Percentiles rank a stretch among this genome's conserved stretches.
phyloP scores from a whole-genome alignment of 2,888 invertebrate species.

The Stenoptilia bipunctidactyla region DNA sequence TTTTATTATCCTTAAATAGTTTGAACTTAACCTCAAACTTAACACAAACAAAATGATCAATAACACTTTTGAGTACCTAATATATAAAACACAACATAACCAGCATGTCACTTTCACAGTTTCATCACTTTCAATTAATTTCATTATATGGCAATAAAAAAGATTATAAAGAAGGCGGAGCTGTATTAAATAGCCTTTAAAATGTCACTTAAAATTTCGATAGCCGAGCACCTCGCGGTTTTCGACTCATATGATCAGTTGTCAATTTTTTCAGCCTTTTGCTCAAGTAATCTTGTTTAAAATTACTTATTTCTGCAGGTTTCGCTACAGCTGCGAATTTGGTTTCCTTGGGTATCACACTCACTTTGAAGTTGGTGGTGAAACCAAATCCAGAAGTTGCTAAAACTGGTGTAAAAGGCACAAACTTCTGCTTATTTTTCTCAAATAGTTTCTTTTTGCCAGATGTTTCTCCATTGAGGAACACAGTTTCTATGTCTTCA shows the following conservation, averaged over 20 bases:
- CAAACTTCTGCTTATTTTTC: constrained; percentile 38
- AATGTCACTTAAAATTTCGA: constrained; percentile 39
- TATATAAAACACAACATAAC: too few species aligned
- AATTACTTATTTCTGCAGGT: constrained; percentile 25
- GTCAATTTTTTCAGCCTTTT: constrained; percentile 41
- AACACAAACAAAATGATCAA: too few species aligned
- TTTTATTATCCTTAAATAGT: too few species aligned
- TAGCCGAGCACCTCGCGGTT: constrained; percentile 39
- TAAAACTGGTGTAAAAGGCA: constrained; percentile 50
- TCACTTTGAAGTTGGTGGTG: constrained; percentile 53
- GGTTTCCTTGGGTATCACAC: constrained; percentile 36
- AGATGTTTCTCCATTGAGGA: constrained; percentile 29
- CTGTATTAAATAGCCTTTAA: constrained; percentile 3
- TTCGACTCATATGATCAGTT: constrained; percentile 45
- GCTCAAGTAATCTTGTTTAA: constrained; percentile 39
- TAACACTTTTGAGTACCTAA: too few species aligned
- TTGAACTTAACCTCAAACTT: too few species aligned
- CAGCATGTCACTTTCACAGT: background rate
- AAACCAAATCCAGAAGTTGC: constrained; percentile 46
- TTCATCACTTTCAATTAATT: background rate
- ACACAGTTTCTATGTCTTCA: constrained; percentile 52
- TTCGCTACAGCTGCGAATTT: constrained; percentile 42
- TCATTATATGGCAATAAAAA: too few species aligned
- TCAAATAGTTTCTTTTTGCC: constrained; percentile 25
- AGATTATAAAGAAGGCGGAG: constrained; percentile 22